These are phyloP conservation scores for Pyrocephalus nanus DNA, from an alignment of 2,797 vertebrate species.

Conservation along the genomic window DNA sequence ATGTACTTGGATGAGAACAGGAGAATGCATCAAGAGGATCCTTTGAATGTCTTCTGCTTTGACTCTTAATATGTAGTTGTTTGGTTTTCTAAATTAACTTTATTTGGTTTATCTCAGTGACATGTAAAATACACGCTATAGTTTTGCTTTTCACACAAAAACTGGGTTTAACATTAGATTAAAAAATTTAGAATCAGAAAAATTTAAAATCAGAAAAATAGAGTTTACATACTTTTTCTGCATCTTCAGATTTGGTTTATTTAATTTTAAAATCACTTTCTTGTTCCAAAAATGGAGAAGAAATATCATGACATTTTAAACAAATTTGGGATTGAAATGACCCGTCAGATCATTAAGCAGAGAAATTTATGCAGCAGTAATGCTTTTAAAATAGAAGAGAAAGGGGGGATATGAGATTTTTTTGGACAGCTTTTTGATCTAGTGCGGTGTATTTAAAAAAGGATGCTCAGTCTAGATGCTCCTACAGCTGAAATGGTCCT, in stretches of 20 bases:
- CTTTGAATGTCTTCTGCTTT: not conserved
- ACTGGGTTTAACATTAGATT: not conserved
- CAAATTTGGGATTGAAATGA: not conserved
- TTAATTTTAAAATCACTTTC: not conserved
- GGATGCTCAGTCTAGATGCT: not conserved
- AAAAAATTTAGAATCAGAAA: too few species aligned
- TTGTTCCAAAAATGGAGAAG: not conserved
- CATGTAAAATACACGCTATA: not conserved
- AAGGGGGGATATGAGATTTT: not conserved
- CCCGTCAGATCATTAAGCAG: not conserved
- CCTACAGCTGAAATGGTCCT: not conserved
- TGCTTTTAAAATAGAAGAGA: not conserved
- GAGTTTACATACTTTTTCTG: not conserved
- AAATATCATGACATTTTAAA: not conserved
- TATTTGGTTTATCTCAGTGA: not conserved
- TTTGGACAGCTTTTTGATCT: not conserved
- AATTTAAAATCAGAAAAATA: too few species aligned
- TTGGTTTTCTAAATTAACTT: not conserved
- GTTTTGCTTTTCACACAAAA: not conserved
- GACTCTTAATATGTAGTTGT: not conserved
- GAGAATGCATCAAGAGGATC: not conserved
- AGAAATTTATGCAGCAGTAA: not conserved
- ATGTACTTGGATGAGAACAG: not conserved
- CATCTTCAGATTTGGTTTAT: not conserved
- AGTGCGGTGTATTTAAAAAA: not conserved